Conservation (phyloP, 1,140 invertebrate genomes). For the Lucilia sericata region DNA sequence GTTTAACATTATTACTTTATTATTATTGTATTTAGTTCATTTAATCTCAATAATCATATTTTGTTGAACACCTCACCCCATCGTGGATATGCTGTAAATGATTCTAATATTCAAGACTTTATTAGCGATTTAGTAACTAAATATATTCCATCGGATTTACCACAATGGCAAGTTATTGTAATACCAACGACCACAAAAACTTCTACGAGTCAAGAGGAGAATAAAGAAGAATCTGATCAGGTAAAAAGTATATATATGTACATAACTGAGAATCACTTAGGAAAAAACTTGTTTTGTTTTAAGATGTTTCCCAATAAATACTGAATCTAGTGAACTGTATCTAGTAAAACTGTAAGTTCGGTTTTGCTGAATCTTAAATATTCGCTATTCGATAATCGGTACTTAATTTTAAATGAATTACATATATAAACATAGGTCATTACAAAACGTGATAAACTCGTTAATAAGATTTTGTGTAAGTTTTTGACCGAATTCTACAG, state of each 20-base stretch:
- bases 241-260: not conserved
- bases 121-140: slow-evolving; percentile 83
- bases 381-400: no score
- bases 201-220: not conserved
- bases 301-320: no score
- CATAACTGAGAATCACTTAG: no score
- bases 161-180: slow-evolving; percentile 85
- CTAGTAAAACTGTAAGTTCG: no score
- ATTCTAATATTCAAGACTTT: slow-evolving; percentile 83
- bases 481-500: no score
- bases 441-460: no score
- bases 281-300: no score
- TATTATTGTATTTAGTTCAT: slow-evolving; percentile 64
- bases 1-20: not conserved
- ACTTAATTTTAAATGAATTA: no score
- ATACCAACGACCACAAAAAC: slow-evolving; percentile 69
- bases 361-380: no score
- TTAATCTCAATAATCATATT: slow-evolving; percentile 80
- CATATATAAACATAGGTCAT: no score
- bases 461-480: no score
- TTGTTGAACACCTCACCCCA: slow-evolving; percentile 73
- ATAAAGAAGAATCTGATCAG: not conserved
- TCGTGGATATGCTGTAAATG: slow-evolving; percentile 76
- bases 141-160: slow-evolving; percentile 75
- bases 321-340: no score